Evolutionary conservation across 64 coral and sea anemone species (phyloP), one percentile per base, ranked within the genome.

Genomic region (Pocillopora verrucosa): DNA sequence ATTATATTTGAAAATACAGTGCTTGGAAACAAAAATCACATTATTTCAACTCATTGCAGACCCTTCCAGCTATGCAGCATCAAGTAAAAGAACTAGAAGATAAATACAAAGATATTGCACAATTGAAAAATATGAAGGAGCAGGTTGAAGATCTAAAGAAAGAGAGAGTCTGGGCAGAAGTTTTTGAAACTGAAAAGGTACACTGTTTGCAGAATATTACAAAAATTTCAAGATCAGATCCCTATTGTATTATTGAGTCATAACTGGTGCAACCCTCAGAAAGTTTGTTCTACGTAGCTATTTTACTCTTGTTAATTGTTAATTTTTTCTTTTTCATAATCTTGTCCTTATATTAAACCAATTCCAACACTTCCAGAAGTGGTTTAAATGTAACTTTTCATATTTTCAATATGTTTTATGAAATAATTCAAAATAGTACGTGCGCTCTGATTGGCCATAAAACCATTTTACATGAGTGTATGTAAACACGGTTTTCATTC

Each of bases 111-210:
- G 96, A 98, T 63, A 90, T 95, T 15, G 88, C 90, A 26, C 96
- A 98, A 74, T 75, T 98, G 24, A 95, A 95, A 65, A 92, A 65
- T n/a, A 92, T 98, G 93, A 94, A 98, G 78, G 93, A 92, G 36
- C 93, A 95, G 59, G 93, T 98, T 13, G 96, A 95, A 68, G 93
- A 95, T 13, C 65, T 98, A 17, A 98, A 98, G 64, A 98, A 98
- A 20, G 89, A 93, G n/a, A 87, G 93, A 34, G 96, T 88, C 0
- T 98, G 96, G 96, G 96, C 96, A 25, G 93, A 98, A 86, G 96
- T 98, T 24, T 73, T 95, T 76, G 96, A 93, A 11, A 14, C 72
- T 70, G 96, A 98, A 80, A 95, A 90, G 79, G 96, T 98, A 80
- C 1, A 70, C 7, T 51, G 41, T 51, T 51, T 1, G 41, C 41